Base-by-base conservation (phyloP, 2,113 vertebrate species). In the Saguinus midas region DNA sequence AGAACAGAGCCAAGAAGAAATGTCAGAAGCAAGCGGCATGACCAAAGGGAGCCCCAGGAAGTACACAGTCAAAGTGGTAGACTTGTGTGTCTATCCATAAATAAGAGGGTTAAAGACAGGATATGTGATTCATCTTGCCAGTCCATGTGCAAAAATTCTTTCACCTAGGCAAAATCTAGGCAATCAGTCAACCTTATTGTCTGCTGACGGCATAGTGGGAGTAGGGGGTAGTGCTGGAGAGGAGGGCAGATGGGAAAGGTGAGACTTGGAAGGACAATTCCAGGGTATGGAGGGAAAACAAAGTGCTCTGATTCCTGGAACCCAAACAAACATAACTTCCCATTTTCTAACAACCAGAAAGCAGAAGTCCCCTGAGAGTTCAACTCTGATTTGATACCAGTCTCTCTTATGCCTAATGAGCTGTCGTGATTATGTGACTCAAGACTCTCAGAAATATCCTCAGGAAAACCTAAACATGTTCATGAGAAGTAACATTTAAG, bases 381-480 rank as follows among this genome's bases (percentile, higher is more conserved):
- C 40, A 43, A 58, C 40, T 92, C 43, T 40, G 32, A 35, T 61
- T 48, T 61, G 37, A 86, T 25, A 80, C n/a, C 12, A 45, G 64
- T 61, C 50, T 82, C 64, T 78, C 70, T 75, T 61, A 29, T 9
- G 66, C 14, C 27, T 40, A 35, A 21, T 32, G 45, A 48, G 40
- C 57, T 85, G 20, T 81, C 45, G 90, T 55, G 52, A 82, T 64
- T 55, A 57, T 64, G 6, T 83, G 48, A 55, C n/a, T 61, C 5
- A 29, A 66, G 58, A 86, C 52, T 45, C 87, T 88, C 23, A 94
- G 57, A 84, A 91, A 40, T 10, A 93, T 0, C 57, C 79, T 55
- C n/a, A 80, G 48, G 43, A 97, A 94, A 90, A 95, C 27, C 20
- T 21, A 76, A 82, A 86, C 81, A 87, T 48, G 79, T 35, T 50